These are phyloP conservation scores for Metellina segmentata DNA, from an alignment of 2,888 invertebrate genomes.

Conservation along the genomic window DNA sequence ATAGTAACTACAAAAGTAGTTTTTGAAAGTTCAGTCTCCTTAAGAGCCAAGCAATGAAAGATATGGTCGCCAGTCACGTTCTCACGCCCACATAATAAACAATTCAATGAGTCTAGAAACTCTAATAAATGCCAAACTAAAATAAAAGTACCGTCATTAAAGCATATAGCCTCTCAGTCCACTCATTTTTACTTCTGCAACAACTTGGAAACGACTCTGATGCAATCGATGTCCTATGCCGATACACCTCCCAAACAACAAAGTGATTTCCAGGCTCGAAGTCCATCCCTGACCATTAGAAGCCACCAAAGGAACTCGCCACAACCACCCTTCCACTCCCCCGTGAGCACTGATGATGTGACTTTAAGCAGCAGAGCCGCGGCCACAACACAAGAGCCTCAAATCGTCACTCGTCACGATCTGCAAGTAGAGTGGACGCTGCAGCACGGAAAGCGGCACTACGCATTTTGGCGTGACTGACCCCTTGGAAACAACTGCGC, in stretches of 20 bases:
- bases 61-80: too few relatives aligned
- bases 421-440: constrained; percentile 51
- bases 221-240: neutral
- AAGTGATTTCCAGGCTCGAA: constrained; percentile 28
- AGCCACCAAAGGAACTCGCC: neutral
- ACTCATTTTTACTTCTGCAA: neutral
- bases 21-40: too few relatives aligned
- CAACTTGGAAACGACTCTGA: neutral
- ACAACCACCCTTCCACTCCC: constrained; percentile 13
- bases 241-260: neutral
- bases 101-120: too few relatives aligned
- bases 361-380: constrained; percentile 48
- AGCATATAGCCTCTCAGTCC: neutral
- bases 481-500: constrained; percentile 20
- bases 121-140: too few relatives aligned
- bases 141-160: too few relatives aligned
- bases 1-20: too few relatives aligned
- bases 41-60: too few relatives aligned
- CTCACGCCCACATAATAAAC: too few relatives aligned
- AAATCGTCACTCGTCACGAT: constrained; percentile 74
- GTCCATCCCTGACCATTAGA: constrained; percentile 41
- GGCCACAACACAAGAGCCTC: constrained; percentile 23
- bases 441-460: constrained; percentile 7
- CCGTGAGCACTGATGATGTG: constrained; percentile 60
- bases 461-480: constrained; percentile 67